Percentiles rank a stretch among this genome's conserved stretches.
Conservation (phyloP, 2,113 vertebrate genomes). For the Butorides virescens region DNA sequence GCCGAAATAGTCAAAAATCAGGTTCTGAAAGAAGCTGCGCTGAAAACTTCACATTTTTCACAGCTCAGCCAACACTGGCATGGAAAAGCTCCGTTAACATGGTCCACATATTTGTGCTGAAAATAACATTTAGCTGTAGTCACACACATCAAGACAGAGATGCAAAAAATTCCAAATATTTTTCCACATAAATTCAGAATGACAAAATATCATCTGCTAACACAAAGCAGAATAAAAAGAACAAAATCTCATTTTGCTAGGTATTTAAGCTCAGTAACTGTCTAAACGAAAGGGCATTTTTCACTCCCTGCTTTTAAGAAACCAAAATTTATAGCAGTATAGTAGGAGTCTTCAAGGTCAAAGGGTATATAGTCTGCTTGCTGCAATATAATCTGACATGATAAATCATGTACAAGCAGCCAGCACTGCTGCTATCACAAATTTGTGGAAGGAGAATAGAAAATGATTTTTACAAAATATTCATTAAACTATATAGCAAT, state of each 20-base stretch:
- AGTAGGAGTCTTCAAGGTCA: slow-evolving; percentile 61
- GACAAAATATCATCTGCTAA: neutral
- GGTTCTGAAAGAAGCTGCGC: neutral
- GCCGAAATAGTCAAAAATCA: neutral
- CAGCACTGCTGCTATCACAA: slow-evolving; percentile 11
- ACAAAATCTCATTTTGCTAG: neutral
- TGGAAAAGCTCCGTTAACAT: neutral
- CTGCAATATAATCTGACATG: slow-evolving; percentile 61
- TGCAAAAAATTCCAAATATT: slow-evolving; percentile 8
- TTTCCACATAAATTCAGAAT: neutral
- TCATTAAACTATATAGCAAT: slow-evolving; percentile 54
- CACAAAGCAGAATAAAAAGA: neutral
- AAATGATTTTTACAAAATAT: slow-evolving; percentile 64
- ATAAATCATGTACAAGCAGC: slow-evolving; percentile 57
- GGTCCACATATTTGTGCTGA: neutral
- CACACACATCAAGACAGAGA: neutral
- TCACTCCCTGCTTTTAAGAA: neutral
- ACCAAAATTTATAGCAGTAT: slow-evolving; percentile 32
- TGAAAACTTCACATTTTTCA: slow-evolving; percentile 24
- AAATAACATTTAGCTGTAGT: slow-evolving; percentile 13
- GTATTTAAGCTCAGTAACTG: slow-evolving; percentile 23
- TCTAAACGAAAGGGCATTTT: slow-evolving; percentile 20
- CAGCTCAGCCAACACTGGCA: slow-evolving; percentile 15
- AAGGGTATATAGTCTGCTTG: slow-evolving; percentile 61
- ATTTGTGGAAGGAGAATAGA: slow-evolving; percentile 25